Base-by-base conservation (phyloP, 64 coral and sea anemone genomes). In the Montipora efflorescens region DNA sequence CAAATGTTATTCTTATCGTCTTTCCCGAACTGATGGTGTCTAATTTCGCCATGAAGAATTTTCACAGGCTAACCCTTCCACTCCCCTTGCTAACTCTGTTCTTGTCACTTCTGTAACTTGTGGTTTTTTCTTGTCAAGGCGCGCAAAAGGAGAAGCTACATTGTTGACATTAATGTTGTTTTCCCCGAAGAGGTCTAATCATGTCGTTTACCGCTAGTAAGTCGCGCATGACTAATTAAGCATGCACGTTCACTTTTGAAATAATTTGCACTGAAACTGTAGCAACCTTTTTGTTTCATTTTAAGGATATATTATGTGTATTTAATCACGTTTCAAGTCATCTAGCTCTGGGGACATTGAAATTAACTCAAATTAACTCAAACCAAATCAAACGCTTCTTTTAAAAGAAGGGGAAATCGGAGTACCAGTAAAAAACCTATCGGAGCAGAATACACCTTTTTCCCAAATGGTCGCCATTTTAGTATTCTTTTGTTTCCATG, bases 111-210 rank as follows among this genome's bases (percentile, higher is more conserved):
- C 44, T 71, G 59, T 86, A 86, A 86, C 47, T 5, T 20, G 57
- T 61, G 62, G 19, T 86, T 86, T 44, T 86, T 72, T 64, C 47
- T 12, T 15, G 46, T 72, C 47, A 86, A 86, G 82, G 82, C 62
- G 18, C 82, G 68, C 7, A 19, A 45, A 15, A 50, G 6, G 62
- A 68, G 82, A 44, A 10, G 18, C 8, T 47, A 13, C 82, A 86
- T 62, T 72, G 7, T 71, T 70, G 45, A 50, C 64, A 68, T 86
- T 21, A 86, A 86, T 71, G 62, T 50, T 50, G 47, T 86, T 22
- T 86, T 12, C n/a, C 82, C 82, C 47, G 64, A 86, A 2, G 82
- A 86, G 36, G 66, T 36, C 15, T 86, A 71, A 7, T 64, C 23
- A 58, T 16, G 28, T 16, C 16, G 45, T 19, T 8, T 49, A 69